Conservation (phyloP, 2,888 invertebrate species). For the Deroplatys truncata region DNA sequence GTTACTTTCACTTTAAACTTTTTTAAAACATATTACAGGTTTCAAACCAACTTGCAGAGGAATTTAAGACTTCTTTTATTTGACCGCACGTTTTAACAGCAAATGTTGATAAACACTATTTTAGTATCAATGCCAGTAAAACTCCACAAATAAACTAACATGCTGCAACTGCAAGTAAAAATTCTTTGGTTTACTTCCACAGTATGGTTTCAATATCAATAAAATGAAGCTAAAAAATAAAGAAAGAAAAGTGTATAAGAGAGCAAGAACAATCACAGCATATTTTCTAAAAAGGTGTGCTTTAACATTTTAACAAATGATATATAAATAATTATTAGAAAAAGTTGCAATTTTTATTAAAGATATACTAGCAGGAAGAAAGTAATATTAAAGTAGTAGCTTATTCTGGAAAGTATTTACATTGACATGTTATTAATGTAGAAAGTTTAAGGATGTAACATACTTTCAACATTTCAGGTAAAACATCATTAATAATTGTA, state of each 20-base stretch:
- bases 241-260: background rate
- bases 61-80: background rate
- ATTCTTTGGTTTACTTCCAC: background rate
- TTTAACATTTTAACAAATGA: background rate
- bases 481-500: background rate
- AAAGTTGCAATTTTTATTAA: background rate
- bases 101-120: background rate
- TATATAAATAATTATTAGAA: background rate
- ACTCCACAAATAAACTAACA: background rate
- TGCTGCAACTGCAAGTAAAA: background rate
- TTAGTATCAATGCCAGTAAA: background rate
- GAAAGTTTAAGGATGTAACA: background rate
- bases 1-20: no score
- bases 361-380: background rate
- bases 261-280: background rate
- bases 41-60: background rate
- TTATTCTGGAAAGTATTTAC: background rate
- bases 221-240: background rate
- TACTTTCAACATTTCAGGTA: background rate
- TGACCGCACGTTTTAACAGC: no score
- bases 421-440: background rate
- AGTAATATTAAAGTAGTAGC: background rate
- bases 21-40: background rate
- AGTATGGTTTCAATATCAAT: background rate
- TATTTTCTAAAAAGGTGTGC: background rate